These are phyloP conservation scores for Gasteruption jaculator DNA, from an alignment of 2,888 invertebrate genomes.

Conservation along the genomic window DNA sequence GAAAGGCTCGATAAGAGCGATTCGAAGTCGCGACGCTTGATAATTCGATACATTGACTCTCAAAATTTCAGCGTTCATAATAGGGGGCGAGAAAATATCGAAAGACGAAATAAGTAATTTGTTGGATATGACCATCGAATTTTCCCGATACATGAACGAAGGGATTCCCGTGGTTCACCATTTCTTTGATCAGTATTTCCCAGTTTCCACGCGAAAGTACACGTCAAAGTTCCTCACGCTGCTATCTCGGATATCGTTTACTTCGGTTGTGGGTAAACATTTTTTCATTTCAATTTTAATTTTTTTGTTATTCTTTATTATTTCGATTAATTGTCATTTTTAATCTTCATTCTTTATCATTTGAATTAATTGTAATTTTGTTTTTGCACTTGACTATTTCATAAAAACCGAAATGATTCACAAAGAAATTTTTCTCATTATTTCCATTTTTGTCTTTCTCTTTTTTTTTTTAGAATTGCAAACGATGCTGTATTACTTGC, in stretches of 20 bases:
- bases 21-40: too few species aligned
- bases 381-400: too few species aligned
- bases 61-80: slow-evolving; percentile 36
- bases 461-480: slow-evolving; percentile 35
- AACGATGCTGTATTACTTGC: slow-evolving; percentile 34
- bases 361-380: slow-evolving; percentile 12
- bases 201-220: slow-evolving; percentile 36
- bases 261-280: slow-evolving; percentile 31
- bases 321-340: slow-evolving; percentile 5
- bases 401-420: too few species aligned
- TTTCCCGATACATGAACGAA: slow-evolving; percentile 46
- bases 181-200: slow-evolving; percentile 42
- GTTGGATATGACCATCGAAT: slow-evolving; percentile 37
- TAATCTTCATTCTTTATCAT: slow-evolving; percentile 2
- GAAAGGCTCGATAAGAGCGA: too few species aligned
- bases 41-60: too few species aligned
- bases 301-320: background rate
- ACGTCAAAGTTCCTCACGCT: slow-evolving; percentile 34
- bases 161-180: slow-evolving; percentile 42
- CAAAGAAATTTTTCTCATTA: too few species aligned
- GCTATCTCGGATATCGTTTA: slow-evolving; percentile 41
- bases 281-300: slow-evolving; percentile 1
- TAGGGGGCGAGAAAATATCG: slow-evolving; percentile 37
- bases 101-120: slow-evolving; percentile 34
- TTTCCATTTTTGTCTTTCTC: too few species aligned